phyloP scores from a whole-genome alignment of 1,140 invertebrate species.

The Steinernema feltiae region DNA sequence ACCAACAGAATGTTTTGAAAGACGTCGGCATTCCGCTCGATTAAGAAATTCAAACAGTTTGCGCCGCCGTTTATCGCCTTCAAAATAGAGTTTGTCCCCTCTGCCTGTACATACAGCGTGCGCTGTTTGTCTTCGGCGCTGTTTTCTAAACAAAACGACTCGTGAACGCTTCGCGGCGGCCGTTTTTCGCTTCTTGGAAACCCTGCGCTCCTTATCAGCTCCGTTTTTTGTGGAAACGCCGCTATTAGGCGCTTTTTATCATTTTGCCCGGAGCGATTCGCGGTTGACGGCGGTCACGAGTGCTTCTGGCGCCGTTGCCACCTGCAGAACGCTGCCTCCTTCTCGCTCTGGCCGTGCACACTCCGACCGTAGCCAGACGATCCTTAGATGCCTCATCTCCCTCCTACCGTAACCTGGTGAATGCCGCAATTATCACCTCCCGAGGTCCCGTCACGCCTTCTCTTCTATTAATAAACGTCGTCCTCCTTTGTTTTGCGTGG shows the following conservation, averaged over 20 bases:
- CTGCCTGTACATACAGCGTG: background rate
- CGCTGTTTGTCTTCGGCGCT: background rate
- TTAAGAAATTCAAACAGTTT: conserved; percentile 12
- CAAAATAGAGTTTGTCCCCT: background rate
- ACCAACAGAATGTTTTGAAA: conserved; percentile 1
- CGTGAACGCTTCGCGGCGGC: background rate
- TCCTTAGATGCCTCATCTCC: too few species aligned
- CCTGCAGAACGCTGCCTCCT: too few species aligned
- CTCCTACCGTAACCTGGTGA: too few species aligned
- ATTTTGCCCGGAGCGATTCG: background rate
- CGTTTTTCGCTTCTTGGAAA: background rate
- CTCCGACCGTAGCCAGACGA: too few species aligned
- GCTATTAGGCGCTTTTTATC: background rate
- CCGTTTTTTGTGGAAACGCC: background rate
- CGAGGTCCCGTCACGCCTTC: too few species aligned
- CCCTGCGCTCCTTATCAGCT: background rate
- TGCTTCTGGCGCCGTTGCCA: background rate
- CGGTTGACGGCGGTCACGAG: background rate
- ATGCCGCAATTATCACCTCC: too few species aligned
- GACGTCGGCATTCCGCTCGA: background rate
- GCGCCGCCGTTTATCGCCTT: background rate
- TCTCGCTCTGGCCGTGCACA: too few species aligned
- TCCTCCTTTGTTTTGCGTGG: background rate
- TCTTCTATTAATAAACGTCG: background rate
- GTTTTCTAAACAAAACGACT: background rate